A percentile compares a stretch with the other conserved stretches of the same genome.
phyloP scores from a whole-genome alignment of 1,140 invertebrate genomes.

The Gryllus bimaculatus region DNA sequence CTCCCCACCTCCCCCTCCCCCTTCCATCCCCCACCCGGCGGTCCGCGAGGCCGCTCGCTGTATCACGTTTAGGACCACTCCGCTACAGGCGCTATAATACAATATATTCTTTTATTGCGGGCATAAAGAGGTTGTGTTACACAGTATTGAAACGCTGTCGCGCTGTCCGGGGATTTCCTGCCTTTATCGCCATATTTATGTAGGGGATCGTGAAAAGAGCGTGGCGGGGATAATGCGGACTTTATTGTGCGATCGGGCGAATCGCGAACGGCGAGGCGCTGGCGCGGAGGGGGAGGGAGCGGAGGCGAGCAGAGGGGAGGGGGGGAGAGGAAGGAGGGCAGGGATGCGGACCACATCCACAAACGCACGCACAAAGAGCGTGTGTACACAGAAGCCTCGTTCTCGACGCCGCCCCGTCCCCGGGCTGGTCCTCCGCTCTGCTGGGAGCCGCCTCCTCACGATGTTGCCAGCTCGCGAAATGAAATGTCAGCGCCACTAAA shows the following conservation, averaged over 20 bases:
- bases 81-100: background rate
- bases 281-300: background rate
- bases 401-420: background rate
- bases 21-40: too few relatives aligned
- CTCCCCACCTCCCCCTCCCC: background rate
- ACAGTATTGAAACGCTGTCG: conserved; percentile 3
- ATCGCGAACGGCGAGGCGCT: background rate
- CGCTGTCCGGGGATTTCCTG: conserved; percentile 2
- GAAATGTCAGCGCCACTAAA: too few relatives aligned
- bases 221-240: background rate
- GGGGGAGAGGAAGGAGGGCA: background rate
- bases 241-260: background rate
- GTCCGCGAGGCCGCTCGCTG: background rate
- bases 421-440: too few relatives aligned
- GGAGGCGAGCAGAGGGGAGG: background rate
- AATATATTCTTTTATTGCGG: background rate
- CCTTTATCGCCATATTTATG: conserved; percentile 4
- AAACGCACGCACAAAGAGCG: background rate
- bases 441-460: too few relatives aligned
- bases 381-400: background rate
- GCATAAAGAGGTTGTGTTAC: conserved; percentile 3
- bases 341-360: background rate
- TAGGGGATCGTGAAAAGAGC: background rate
- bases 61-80: background rate
- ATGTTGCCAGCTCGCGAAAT: too few relatives aligned